Base-by-base conservation (phyloP, 1,140 invertebrate species). In the Cotesia glomerata region DNA sequence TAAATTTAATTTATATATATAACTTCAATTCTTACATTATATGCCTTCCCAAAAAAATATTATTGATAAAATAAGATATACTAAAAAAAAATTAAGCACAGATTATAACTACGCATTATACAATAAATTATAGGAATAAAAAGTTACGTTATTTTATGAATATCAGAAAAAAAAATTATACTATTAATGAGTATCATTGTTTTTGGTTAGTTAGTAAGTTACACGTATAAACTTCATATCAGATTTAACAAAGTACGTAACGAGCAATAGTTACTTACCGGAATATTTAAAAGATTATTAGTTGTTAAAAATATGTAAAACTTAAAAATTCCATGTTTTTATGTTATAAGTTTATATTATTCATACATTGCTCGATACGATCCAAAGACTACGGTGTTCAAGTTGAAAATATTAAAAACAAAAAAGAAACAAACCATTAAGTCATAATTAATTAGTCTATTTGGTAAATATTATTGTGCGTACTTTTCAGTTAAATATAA, bases 31-130 rank as follows among this genome's bases (percentile, higher is more conserved):
- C 9, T 66, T 32, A 70, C 61, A 35, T 26, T 35, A 61, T 69
- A 72, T 72, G 73, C 73, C 73, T 74, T 74, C 67, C 73, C 68
- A 65, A 74, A 74, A 16, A 61, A 35, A 66, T 52, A 18, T 56
- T 51, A 35, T 14, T 63, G 51, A 69, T 39, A 61, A 59, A 64
- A 62, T 35, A 69, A 39, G 34, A 63, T 16, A 51, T 39, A 54
- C 32, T 66, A 59, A 67, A 68, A 52, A 65, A 72, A 35, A 49
- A 16, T 69, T 16, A 56, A 71, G 69, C 69, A 71, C 69, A 71
- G 69, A 71, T 51, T 71, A 71, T 65, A 56, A 71, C 16, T 26
- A 26, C 3, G 69, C 69, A 64, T 64, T 71, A 71, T 63, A 68
- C 34, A 26, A 64, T 56, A 65, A 45, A 45, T 34, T 36, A 65